Base-by-base conservation (phyloP, 2,888 invertebrate genomes). In the Pocota personata region DNA sequence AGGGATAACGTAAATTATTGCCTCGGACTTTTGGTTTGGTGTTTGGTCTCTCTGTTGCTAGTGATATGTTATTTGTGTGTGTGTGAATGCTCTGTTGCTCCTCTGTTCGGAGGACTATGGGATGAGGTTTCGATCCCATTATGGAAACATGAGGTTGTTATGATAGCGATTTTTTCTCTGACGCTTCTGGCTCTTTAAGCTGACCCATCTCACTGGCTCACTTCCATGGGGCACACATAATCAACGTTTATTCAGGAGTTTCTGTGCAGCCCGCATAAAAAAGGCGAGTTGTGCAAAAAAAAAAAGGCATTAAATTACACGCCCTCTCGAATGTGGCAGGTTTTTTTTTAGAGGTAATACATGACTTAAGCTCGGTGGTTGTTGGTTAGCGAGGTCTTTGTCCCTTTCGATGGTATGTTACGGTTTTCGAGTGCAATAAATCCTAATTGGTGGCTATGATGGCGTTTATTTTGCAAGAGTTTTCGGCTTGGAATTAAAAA, bases 111-210 rank as follows among this genome's bases (percentile, higher is more conserved):
- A 24, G 37, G 37, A n/a, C 30, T 5, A 16, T 37, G 62, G 52
- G 50, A 14, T 71, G 80, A 58, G 24, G 50, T 58, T n/a, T 50
- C 55, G 82, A 82, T 80, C 67, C 76, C 82, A 86, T 86, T 86
- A 86, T 86, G 62, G 62, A 86, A 82, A 86, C 86, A 86, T 82
- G 86, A 86, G 82, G 64, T 72, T 86, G 80, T 86, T 86, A 86
- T 86, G 86, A 86, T 82, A 86, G 86, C 82, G 52, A 77, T 76
- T 73, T 75, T 84, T 79, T 57, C 32, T 21, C 16, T 24, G 19
- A 40, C 57, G 19, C 43, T 55, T 57, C 64, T 60, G 69, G 75
- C 48, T n/a, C n/a, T 46, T 58, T 55, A 84, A 84, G 75, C 75
- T 58, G 19, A 46, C 64, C 71, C 58, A 55, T 69, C 75, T 57